These are phyloP conservation scores for Pachyramphus minor DNA, from an alignment of 2,113 vertebrate genomes.

Conservation along the genomic window DNA sequence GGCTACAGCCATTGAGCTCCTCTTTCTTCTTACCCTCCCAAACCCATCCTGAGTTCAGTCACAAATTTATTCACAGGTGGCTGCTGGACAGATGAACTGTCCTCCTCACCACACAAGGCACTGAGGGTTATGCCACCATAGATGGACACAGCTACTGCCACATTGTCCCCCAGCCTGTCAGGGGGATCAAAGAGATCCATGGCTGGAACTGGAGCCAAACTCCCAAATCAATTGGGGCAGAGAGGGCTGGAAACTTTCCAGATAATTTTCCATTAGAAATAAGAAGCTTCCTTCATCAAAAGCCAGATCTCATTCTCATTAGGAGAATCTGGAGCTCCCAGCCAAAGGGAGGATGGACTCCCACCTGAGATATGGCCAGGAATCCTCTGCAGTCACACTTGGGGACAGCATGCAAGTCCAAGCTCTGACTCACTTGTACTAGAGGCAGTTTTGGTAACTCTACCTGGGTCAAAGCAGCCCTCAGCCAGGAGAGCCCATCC, in stretches of 20 bases:
- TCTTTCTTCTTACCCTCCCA: background rate
- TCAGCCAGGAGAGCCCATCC: background rate
- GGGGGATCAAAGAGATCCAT: rapidly evolving
- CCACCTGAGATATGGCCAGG: background rate
- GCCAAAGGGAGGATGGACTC: background rate
- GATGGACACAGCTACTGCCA: background rate
- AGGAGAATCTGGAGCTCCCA: background rate
- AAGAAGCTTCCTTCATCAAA: background rate
- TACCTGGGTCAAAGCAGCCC: background rate
- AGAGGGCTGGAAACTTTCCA: background rate
- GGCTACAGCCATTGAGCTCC: background rate
- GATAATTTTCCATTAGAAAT: background rate
- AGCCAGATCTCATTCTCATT: background rate
- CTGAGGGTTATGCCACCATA: background rate
- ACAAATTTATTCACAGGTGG: background rate
- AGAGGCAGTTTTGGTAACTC: background rate
- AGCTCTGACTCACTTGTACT: background rate
- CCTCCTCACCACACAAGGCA: background rate
- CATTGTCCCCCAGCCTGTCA: background rate
- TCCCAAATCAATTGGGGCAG: background rate
- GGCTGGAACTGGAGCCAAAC: background rate
- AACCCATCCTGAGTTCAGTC: background rate
- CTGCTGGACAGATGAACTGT: background rate
- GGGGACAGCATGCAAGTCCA: background rate
- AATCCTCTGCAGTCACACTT: background rate